Base-by-base conservation (phyloP, 35 echinoderm and acorn worm genomes). In the Diadema setosum region DNA sequence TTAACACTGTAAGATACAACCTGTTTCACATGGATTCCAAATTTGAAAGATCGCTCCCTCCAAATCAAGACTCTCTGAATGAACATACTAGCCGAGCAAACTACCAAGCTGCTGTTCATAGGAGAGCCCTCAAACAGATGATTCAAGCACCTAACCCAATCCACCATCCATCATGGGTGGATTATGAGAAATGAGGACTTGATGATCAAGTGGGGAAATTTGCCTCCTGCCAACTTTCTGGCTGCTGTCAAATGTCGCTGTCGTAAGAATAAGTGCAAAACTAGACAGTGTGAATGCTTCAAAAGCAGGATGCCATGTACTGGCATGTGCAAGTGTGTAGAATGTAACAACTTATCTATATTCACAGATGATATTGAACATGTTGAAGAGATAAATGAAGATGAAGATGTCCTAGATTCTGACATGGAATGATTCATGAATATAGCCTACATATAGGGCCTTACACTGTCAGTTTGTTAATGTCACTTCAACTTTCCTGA, bases 31-130 rank as follows among this genome's bases (percentile, higher is more conserved):
- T 90, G 87, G 75, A 82, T 29, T 63, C 3, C 29, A 90, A 61
- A 40, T 90, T 84, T 83, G 88, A 90, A 65, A 46, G 33, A 15
- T 46, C 42, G 15, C 56, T 90, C 26, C 89, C 89, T 23, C 81
- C 81, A 74, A 91, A 91, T 57, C 43, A 76, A 83, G 81, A 84
- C 63, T 91, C 29, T 30, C 49, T 75, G 3, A 23, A 40, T 5
- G 2, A 37, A 49, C 82, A 91, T 49, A 84, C 75, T 33, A 18
- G 15, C 12, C 41, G 81, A 57, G 89, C 81, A 64, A 91, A 85
- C 43, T 91, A 91, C 44, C 89, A 85, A 32, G 81, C 89, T 45
- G 82, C 82, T 12, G 85, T 91, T 26, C 81, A 91, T 40, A 84
- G 89, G 45, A 63, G 82, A 67, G 37, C 20, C 61, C 36, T 85